Percentiles rank a stretch among this genome's conserved stretches.
Evolutionary conservation across 2,888 invertebrate genomes (phyloP).

Genomic region (Callinectes sapidus): DNA sequence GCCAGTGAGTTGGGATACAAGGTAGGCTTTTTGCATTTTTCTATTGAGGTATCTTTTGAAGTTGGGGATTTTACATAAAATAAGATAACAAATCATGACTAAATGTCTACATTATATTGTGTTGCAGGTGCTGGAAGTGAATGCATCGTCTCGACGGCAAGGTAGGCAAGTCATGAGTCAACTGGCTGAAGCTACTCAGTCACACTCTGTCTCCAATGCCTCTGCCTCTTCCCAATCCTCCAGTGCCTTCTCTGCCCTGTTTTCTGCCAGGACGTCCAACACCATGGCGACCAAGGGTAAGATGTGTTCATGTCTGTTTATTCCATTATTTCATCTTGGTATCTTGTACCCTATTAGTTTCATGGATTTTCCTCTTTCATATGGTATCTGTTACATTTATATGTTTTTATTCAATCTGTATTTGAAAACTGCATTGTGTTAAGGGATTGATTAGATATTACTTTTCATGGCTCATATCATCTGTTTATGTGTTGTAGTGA

Average conservation of each 20-base stretch:
- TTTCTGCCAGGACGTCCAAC: neutral
- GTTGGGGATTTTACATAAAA: too few species aligned
- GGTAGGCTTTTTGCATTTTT: constrained; percentile 75
- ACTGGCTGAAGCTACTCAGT: constrained; percentile 94
- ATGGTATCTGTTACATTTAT: too few species aligned
- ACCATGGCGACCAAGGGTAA: constrained; percentile 26
- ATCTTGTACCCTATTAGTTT: too few species aligned
- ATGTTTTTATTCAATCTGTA: too few species aligned
- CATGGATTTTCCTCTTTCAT: too few species aligned
- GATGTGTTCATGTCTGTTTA: neutral
- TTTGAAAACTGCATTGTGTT: too few species aligned
- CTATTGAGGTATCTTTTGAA: too few species aligned
- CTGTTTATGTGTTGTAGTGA: neutral
- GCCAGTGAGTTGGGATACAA: constrained; percentile 88
- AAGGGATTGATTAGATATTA: too few species aligned
- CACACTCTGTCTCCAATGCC: constrained; percentile 83
- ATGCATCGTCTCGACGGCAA: constrained; percentile 89
- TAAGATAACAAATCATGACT: neutral
- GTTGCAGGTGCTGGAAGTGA: constrained; percentile 90
- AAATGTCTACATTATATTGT: too few species aligned
- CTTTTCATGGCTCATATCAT: too few species aligned
- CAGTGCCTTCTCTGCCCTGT: constrained; percentile 32
- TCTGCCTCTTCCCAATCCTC: constrained; percentile 34
- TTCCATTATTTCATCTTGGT: too few species aligned
- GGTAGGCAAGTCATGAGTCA: constrained; percentile 90